Percentiles rank a stretch among this genome's conserved stretches.
Conservation (phyloP, 2,113 vertebrate species). For the Eptesicus fuscus region DNA sequence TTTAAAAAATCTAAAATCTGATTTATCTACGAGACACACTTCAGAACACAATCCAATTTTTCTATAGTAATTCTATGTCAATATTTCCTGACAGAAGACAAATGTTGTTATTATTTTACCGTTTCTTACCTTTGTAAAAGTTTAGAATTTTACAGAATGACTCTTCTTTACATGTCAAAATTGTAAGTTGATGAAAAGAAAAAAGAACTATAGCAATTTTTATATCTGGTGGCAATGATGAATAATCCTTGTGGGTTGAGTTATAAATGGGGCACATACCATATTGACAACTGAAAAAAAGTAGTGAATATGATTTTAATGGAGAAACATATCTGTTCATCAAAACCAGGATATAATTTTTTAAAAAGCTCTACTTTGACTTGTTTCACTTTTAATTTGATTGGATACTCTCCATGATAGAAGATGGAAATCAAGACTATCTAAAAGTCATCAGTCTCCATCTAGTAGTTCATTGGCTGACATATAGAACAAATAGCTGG, state of each 20-base stretch:
- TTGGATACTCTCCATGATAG: conserved; percentile 1
- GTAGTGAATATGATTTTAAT: conserved; percentile 61
- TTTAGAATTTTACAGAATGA: conserved; percentile 87
- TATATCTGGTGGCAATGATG: conserved; percentile 73
- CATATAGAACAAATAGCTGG: background rate
- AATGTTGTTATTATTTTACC: conserved; percentile 97
- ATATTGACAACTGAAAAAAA: conserved; percentile 71
- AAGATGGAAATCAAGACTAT: background rate
- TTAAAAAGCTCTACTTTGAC: background rate
- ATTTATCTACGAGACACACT: conserved; percentile 92
- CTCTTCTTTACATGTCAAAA: conserved; percentile 86
- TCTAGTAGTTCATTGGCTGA: background rate
- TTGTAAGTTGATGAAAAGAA: conserved; percentile 73
- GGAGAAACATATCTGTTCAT: conserved; percentile 64
- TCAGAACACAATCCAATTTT: conserved; percentile 97
- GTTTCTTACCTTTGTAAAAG: conserved; percentile 90
- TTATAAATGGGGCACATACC: conserved; percentile 72
- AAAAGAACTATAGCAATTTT: conserved; percentile 69
- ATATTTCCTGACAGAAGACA: conserved; percentile 95
- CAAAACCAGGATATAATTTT: conserved; percentile 7
- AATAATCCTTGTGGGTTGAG: conserved; percentile 64
- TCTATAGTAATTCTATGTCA: conserved; percentile 92
- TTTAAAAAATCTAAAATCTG: conserved; percentile 83
- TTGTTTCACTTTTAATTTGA: conserved; percentile 54
- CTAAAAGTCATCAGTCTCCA: background rate